These are phyloP conservation scores for Melanotaenia parkinsoni DNA, from an alignment of 2,797 vertebrate genomes.

Conservation along the genomic window DNA sequence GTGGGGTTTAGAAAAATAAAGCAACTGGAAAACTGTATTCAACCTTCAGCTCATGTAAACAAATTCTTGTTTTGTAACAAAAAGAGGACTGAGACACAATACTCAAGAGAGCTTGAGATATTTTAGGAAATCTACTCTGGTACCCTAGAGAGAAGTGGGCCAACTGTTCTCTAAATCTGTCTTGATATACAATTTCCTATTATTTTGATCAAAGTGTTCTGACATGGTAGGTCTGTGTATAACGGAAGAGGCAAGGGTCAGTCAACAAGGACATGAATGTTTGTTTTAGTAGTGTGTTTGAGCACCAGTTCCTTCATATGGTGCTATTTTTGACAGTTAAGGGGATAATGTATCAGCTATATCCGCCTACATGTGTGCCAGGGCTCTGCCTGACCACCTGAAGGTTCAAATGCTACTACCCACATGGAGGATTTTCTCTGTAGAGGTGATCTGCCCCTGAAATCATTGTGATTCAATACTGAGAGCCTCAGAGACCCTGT, in stretches of 20 bases:
- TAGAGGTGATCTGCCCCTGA: conserved; percentile 1
- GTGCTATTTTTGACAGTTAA: conserved; percentile 6
- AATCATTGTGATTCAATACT: conserved; percentile 14
- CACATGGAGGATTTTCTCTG: conserved; percentile 31
- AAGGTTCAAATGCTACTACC: conserved; percentile 26
- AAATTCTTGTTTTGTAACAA: neutral
- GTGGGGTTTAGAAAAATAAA: neutral
- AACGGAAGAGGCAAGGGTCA: neutral
- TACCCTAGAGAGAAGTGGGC: neutral
- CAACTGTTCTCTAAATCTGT: conserved; percentile 8
- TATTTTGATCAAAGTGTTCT: neutral
- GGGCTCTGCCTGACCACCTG: conserved; percentile 3
- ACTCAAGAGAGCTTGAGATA: neutral
- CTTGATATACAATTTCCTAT: neutral
- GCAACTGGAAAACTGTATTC: neutral
- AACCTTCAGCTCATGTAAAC: conserved; percentile 2
- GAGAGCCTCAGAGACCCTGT: conserved; percentile 10
- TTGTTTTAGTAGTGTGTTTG: neutral
- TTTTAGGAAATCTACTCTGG: neutral
- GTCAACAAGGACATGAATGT: conserved; percentile 15
- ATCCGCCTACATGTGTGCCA: conserved; percentile 19
- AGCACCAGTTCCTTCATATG: neutral
- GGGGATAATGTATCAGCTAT: conserved; percentile 12
- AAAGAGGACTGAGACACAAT: neutral
- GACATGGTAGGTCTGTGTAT: neutral